Conservation (phyloP, 1,140 invertebrate genomes). For the Andrena cerasifolii region DNA sequence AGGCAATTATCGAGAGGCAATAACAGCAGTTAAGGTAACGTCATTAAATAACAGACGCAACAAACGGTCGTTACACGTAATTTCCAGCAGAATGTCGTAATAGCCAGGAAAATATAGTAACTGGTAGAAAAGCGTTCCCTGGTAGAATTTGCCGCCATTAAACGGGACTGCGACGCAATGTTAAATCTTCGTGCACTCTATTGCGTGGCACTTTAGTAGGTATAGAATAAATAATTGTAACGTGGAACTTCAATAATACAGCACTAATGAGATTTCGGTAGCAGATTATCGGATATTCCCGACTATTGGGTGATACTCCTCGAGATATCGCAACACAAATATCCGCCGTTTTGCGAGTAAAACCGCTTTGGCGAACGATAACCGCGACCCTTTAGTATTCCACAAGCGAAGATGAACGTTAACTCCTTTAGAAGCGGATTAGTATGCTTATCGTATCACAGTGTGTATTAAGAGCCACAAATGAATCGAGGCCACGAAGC, state of each 20-base stretch:
- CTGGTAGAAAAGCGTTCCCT: neutral
- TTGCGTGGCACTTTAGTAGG: neutral
- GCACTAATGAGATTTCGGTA: constrained; percentile 18
- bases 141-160: neutral
- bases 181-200: neutral
- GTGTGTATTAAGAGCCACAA: neutral
- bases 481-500: neutral
- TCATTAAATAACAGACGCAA: neutral
- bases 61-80: neutral
- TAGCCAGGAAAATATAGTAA: neutral
- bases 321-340: constrained; percentile 9
- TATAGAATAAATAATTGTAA: constrained; percentile 34
- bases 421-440: neutral
- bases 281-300: constrained; percentile 29
- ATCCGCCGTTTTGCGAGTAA: neutral
- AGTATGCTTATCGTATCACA: neutral
- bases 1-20: neutral
- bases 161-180: neutral
- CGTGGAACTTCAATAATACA: constrained; percentile 15
- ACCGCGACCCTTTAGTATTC: neutral
- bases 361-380: neutral
- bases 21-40: neutral
- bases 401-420: neutral
- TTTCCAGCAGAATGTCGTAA: neutral
- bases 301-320: neutral